Percentiles rank a stretch among this genome's conserved stretches.
These are phyloP conservation scores for Chloropsis cyanopogon DNA, from an alignment of 2,113 vertebrate genomes.

Conservation along the genomic window DNA sequence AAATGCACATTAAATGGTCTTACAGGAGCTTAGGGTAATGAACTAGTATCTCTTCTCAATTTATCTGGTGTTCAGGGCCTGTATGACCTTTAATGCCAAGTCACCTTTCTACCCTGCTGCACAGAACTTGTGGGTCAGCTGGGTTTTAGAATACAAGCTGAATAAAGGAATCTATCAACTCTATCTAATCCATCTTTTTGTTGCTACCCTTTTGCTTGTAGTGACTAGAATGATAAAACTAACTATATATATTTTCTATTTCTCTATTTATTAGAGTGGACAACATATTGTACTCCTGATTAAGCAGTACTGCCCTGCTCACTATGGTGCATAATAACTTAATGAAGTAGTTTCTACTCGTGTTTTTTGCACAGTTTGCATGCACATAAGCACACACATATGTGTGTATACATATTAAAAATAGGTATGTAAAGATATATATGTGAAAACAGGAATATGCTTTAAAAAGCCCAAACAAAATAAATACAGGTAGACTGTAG, in stretches of 20 bases:
- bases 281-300: background rate
- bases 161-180: background rate
- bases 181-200: background rate
- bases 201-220: background rate
- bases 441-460: background rate
- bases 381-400: rapidly evolving
- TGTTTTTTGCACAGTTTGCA: background rate
- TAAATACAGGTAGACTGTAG: background rate
- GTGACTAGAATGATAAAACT: background rate
- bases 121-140: background rate
- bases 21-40: background rate
- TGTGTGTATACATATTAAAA: background rate
- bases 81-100: background rate
- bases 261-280: background rate
- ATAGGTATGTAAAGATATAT: background rate
- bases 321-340: background rate
- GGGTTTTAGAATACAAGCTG: background rate
- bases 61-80: background rate
- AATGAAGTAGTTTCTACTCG: background rate
- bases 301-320: background rate
- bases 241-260: background rate
- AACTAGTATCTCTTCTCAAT: background rate
- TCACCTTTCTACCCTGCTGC: background rate
- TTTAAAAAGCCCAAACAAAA: background rate
- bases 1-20: background rate